Percentiles rank a stretch among this genome's conserved stretches.
phyloP scores from a whole-genome alignment of 2,113 vertebrate genomes.

The Gallinago jamesoni region DNA sequence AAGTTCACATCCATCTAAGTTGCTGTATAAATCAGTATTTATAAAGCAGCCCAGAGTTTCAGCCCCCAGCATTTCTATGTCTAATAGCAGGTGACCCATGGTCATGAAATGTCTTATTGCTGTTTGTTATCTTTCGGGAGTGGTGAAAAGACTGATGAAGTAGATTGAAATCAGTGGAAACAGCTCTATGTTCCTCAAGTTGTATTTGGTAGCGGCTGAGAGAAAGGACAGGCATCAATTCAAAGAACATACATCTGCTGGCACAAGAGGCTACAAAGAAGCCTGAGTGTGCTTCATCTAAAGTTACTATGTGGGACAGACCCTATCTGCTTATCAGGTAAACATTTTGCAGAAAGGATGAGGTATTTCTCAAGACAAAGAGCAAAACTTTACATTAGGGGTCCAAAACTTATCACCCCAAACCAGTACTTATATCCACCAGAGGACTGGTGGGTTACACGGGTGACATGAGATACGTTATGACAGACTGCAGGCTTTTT shows the following conservation, averaged over 20 bases:
- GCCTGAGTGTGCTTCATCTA: neutral
- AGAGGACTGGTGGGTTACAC: neutral
- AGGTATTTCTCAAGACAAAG: neutral
- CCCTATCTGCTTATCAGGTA: neutral
- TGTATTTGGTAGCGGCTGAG: neutral
- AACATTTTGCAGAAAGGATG: neutral
- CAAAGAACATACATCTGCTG: neutral
- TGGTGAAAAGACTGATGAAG: neutral
- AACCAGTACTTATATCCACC: neutral
- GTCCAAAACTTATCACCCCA: neutral
- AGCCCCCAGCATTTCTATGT: neutral
- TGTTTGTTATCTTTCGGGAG: neutral
- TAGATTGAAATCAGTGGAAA: neutral
- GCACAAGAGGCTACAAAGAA: neutral
- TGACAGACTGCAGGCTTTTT: neutral
- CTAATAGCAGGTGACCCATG: neutral
- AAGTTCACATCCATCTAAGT: neutral
- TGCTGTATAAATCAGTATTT: neutral
- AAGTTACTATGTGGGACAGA: neutral
- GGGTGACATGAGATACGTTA: neutral
- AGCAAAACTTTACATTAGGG: neutral
- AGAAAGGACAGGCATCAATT: neutral
- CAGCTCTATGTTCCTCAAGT: neutral
- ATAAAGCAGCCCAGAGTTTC: neutral
- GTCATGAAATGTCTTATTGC: neutral